Percentiles rank a stretch among this genome's conserved stretches.
Evolutionary conservation across 2,113 vertebrate species (phyloP).

Genomic region (Notechis scutatus): DNA sequence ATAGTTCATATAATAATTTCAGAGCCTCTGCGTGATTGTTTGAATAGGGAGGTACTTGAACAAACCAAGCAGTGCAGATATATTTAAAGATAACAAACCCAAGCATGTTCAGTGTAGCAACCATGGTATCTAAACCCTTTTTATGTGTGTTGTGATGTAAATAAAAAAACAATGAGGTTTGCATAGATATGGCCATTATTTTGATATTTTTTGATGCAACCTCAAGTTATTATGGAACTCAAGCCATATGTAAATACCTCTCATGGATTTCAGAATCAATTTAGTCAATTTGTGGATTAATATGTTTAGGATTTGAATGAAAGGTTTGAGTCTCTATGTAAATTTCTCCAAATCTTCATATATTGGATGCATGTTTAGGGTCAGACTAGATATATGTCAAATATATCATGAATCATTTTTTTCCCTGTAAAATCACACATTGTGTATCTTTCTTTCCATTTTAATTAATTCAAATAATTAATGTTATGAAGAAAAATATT

Average conservation of each 20-base stretch:
- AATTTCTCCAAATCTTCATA: not conserved
- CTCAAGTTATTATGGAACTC: not conserved
- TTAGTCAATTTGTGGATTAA: not conserved
- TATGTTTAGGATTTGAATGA: not conserved
- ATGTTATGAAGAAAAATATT: conserved; percentile 6
- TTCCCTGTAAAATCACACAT: conserved; percentile 12
- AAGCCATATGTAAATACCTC: not conserved
- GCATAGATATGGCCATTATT: not conserved
- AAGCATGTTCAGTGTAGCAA: not conserved
- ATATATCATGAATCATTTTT: conserved; percentile 5
- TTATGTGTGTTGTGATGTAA: not conserved
- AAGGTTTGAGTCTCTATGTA: not conserved
- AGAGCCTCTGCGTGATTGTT: not conserved
- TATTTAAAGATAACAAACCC: not conserved
- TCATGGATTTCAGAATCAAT: not conserved
- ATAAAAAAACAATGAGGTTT: not conserved
- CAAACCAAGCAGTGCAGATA: not conserved
- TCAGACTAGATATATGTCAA: not conserved
- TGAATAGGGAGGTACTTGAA: not conserved
- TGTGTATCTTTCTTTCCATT: not conserved
- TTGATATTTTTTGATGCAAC: not conserved
- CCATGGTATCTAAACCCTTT: not conserved
- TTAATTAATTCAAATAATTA: conserved; percentile 30
- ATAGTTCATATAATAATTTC: not conserved
- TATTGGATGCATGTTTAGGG: not conserved